phyloP scores from a whole-genome alignment of 2,797 vertebrate species.

The Epinephelus coioides region DNA sequence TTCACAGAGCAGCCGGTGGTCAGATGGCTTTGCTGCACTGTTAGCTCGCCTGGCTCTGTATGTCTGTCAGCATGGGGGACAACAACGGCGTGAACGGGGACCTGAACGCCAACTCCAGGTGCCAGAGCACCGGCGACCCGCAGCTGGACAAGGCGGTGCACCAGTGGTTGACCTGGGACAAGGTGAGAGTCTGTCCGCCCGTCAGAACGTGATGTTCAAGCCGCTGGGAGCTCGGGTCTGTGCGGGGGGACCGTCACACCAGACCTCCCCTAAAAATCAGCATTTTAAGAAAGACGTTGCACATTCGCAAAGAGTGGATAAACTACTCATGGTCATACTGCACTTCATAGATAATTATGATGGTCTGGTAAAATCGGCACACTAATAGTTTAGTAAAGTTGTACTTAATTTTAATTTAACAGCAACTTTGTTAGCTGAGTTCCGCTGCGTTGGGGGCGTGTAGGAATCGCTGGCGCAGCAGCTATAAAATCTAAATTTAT shows the following conservation, averaged over 20 bases:
- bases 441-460: fast-evolving
- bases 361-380: neutral
- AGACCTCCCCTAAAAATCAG: neutral
- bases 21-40: neutral
- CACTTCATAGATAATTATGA: fast-evolving
- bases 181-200: slow-evolving; percentile 78
- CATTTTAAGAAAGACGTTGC: neutral
- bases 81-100: slow-evolving; percentile 73
- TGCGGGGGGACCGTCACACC: neutral
- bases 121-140: slow-evolving; percentile 86
- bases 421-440: neutral
- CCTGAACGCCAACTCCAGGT: slow-evolving; percentile 86
- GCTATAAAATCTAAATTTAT: neutral
- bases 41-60: slow-evolving; percentile 11
- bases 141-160: slow-evolving; percentile 88
- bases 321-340: no score
- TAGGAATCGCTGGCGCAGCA: neutral
- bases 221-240: no score
- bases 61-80: slow-evolving; percentile 73
- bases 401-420: fast-evolving
- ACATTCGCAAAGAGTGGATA: neutral
- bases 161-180: slow-evolving; percentile 92
- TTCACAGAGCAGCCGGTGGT: neutral
- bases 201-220: neutral
- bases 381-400: fast-evolving